Percentiles rank a stretch among this genome's conserved stretches.
Evolutionary conservation across 2,888 invertebrate genomes (phyloP).

Genomic region (Eudemis profundana): DNA sequence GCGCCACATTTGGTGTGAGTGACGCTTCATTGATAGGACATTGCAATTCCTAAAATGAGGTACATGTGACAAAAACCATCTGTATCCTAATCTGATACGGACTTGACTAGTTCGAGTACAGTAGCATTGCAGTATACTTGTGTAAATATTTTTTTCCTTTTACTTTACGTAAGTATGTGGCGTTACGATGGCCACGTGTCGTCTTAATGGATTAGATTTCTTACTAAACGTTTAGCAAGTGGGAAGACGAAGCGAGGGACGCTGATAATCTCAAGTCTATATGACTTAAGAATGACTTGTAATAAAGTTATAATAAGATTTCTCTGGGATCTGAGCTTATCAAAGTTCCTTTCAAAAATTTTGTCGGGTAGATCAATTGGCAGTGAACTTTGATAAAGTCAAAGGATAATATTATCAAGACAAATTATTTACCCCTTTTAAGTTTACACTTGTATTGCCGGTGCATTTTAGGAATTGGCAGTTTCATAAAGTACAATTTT

Average conservation of each 20-base stretch:
- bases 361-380: not conserved
- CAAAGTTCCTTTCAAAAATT: not conserved
- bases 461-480: too few species aligned
- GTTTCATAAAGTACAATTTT: too few species aligned
- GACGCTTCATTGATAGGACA: too few species aligned
- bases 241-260: not conserved
- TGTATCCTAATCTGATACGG: too few species aligned
- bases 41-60: too few species aligned
- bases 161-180: too few species aligned
- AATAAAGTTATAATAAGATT: not conserved
- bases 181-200: conserved; percentile 8
- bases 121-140: too few species aligned
- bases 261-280: not conserved
- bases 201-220: conserved; percentile 21
- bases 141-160: too few species aligned
- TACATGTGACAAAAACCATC: too few species aligned
- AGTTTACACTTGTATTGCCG: too few species aligned
- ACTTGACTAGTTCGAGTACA: not conserved
- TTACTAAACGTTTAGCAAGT: conserved; percentile 18
- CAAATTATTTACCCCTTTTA: too few species aligned
- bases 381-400: not conserved
- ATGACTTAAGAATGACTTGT: not conserved
- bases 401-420: not conserved
- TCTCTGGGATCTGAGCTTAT: not conserved
- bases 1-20: too few species aligned